Conservation (phyloP, 2,113 vertebrate species). For the Lophius piscatorius region DNA sequence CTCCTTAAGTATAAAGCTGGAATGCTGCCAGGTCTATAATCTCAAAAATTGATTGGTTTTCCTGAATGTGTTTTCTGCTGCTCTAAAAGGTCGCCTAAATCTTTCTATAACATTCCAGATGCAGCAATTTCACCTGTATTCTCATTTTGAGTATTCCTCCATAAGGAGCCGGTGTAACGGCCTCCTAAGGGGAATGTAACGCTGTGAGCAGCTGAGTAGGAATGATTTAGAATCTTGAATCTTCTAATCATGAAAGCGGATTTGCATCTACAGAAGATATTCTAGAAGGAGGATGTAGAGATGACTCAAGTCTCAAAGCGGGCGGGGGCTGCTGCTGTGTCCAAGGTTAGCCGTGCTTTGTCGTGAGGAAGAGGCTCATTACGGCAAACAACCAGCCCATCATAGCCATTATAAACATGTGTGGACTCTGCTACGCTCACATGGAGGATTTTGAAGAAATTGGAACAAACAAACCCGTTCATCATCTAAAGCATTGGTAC, state of each 20-base stretch:
- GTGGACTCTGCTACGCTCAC: constrained; percentile 14
- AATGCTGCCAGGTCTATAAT: background rate
- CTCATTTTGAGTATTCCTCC: too few species aligned
- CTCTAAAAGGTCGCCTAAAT: background rate
- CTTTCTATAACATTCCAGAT: background rate
- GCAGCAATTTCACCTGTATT: background rate
- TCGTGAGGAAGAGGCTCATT: constrained; percentile 36
- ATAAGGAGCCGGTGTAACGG: too few species aligned
- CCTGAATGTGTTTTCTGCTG: constrained; percentile 2
- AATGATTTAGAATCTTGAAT: too few species aligned
- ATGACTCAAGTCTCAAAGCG: constrained; percentile 42
- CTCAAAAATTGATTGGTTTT: too few species aligned
- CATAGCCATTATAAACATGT: constrained; percentile 47
- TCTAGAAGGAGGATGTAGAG: constrained; percentile 7
- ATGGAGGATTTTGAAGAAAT: constrained; percentile 3
- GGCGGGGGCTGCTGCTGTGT: constrained; percentile 18
- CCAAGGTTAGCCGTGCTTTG: constrained; percentile 34
- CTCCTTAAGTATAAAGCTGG: background rate
- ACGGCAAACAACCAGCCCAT: constrained; percentile 23
- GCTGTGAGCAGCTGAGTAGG: too few species aligned
- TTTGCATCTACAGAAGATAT: constrained; percentile 5
- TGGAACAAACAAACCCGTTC: background rate
- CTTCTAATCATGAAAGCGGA: constrained; percentile 9
- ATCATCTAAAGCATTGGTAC: too few species aligned
- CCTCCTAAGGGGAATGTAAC: too few species aligned